These are phyloP conservation scores for Vannuccia rotundouncinata DNA, from an alignment of 2,888 invertebrate species.

Conservation along the genomic window DNA sequence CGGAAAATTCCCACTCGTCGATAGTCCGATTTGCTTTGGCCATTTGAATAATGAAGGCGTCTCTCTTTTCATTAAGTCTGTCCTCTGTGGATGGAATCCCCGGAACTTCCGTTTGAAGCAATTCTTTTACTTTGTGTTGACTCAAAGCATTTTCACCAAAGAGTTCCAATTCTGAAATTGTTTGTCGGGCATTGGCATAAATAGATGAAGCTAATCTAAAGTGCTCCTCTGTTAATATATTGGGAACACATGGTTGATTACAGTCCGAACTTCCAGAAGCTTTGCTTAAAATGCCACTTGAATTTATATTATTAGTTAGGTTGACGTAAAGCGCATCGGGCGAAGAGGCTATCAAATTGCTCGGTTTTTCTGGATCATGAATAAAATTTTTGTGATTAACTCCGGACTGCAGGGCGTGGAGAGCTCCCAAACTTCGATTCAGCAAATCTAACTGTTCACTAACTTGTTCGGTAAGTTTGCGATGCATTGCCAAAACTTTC, in stretches of 20 bases:
- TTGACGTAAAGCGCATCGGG: conserved; percentile 4
- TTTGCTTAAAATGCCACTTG: background rate
- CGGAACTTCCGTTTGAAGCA: background rate
- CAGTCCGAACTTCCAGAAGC: background rate
- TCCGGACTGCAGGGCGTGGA: background rate
- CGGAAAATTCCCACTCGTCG: conserved; percentile 8
- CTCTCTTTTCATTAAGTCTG: background rate
- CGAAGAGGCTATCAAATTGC: background rate
- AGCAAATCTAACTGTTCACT: conserved; percentile 7
- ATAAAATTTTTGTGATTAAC: background rate
- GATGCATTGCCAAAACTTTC: background rate
- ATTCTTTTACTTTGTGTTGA: conserved; percentile 8
- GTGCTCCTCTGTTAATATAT: background rate
- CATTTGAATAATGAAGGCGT: background rate
- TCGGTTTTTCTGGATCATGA: background rate
- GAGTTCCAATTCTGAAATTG: background rate
- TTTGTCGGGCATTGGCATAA: background rate
- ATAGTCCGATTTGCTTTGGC: conserved; percentile 4
- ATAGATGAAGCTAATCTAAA: background rate
- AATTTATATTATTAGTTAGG: background rate
- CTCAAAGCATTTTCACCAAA: conserved; percentile 3
- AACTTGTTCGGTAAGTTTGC: background rate
- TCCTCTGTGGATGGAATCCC: background rate
- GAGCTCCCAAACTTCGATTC: background rate
- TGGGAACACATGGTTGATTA: background rate